Evolutionary conservation across 2,888 invertebrate genomes (phyloP).

Genomic region (Pimpla rufipes): DNA sequence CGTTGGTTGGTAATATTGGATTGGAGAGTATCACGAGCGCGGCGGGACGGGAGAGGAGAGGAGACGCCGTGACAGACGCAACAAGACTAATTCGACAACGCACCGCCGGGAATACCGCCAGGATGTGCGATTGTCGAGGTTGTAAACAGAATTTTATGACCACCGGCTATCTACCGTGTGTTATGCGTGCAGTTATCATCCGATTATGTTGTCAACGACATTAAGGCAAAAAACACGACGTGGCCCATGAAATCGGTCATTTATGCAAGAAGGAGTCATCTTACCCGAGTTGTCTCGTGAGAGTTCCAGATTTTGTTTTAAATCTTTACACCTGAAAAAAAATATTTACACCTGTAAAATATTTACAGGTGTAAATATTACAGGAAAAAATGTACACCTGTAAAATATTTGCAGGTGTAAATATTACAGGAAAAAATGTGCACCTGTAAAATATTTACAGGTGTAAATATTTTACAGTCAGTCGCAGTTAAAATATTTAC

Average conservation of each 20-base stretch:
- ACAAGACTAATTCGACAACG: constrained; percentile 21
- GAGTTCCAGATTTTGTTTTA: no score
- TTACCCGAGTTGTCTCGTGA: no score
- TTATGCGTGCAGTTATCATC: constrained; percentile 1
- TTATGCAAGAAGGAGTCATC: no score
- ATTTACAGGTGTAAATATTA: no score
- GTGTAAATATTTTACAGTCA: no score
- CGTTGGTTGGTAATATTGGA: not conserved
- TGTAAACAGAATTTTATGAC: constrained; percentile 28
- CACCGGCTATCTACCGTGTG: not conserved
- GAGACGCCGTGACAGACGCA: constrained; percentile 17
- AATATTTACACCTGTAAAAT: no score
- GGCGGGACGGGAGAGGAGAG: not conserved
- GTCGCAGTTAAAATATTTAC: no score
- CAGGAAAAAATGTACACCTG: no score
- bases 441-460: no score
- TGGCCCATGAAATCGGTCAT: not conserved
- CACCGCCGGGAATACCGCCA: constrained; percentile 9
- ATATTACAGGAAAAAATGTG: no score
- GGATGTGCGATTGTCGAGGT: constrained; percentile 1
- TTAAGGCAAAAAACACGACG: not conserved
- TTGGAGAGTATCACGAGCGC: not conserved
- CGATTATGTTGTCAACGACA: constrained; percentile 10
- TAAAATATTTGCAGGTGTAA: no score
- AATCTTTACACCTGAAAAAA: no score